Evolutionary conservation across 2,797 vertebrate genomes (phyloP).

Genomic region (Pseudomugil gertrudae): DNA sequence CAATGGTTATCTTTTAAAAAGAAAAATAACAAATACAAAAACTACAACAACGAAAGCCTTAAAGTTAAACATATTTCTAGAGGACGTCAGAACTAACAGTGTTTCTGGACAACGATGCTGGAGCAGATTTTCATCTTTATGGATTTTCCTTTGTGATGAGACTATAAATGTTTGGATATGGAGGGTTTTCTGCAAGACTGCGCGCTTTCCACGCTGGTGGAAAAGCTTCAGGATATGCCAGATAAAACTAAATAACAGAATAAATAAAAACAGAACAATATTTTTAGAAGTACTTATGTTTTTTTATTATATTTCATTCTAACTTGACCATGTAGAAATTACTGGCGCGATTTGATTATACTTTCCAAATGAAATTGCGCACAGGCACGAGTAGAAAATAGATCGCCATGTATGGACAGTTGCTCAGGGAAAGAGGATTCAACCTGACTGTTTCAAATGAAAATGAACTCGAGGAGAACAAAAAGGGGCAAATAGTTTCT

Average conservation of each 20-base stretch:
- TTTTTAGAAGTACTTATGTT: too few species aligned
- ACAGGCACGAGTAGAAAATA: neutral
- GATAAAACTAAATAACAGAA: slow-evolving; percentile 7
- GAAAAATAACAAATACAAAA: too few species aligned
- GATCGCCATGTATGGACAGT: neutral
- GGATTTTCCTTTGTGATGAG: slow-evolving; percentile 12
- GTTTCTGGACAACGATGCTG: neutral
- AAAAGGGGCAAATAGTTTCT: neutral
- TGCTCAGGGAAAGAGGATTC: neutral
- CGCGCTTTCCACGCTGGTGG: slow-evolving; percentile 1
- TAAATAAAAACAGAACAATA: too few species aligned
- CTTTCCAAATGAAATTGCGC: neutral
- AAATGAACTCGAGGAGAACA: neutral
- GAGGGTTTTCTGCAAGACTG: slow-evolving; percentile 34
- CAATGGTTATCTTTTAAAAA: neutral
- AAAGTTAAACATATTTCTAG: neutral
- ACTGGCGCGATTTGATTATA: neutral
- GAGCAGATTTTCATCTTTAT: neutral
- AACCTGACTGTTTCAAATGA: neutral
- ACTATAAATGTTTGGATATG: slow-evolving; percentile 20
- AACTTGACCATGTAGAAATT: too few species aligned
- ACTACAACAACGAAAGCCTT: neutral
- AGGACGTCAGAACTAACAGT: neutral
- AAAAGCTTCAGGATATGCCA: neutral
- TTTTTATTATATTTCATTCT: too few species aligned